These are phyloP conservation scores for Diarsia mendica DNA, from an alignment of 2,888 invertebrate genomes.

Conservation along the genomic window DNA sequence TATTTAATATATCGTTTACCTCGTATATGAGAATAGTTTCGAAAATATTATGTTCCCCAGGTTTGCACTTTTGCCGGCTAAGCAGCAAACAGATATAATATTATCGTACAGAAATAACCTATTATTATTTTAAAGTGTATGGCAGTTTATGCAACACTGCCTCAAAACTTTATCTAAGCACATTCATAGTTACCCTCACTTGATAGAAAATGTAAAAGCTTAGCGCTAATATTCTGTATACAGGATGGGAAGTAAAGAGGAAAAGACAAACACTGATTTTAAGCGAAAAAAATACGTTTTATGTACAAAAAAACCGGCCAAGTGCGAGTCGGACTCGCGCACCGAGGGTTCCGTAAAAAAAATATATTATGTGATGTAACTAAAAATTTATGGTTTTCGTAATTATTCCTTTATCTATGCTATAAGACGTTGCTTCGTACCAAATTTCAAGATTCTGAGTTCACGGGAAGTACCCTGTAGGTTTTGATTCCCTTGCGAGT, in stretches of 20 bases:
- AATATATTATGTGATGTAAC: too few relatives aligned
- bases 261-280: neutral
- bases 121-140: neutral
- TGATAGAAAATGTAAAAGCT: conserved; percentile 12
- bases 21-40: conserved; percentile 1
- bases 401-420: too few relatives aligned
- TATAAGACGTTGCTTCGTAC: too few relatives aligned
- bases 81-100: too few relatives aligned
- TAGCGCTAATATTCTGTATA: neutral
- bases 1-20: neutral
- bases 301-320: too few relatives aligned
- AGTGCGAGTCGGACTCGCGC: too few relatives aligned
- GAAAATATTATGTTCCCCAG: neutral
- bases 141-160: neutral
- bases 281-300: neutral
- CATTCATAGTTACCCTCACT: neutral
- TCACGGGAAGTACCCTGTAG: too few relatives aligned
- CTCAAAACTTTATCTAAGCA: neutral
- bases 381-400: too few relatives aligned
- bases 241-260: neutral
- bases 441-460: too few relatives aligned
- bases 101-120: neutral
- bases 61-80: neutral
- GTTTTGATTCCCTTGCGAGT: too few relatives aligned
- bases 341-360: too few relatives aligned